phyloP scores from a whole-genome alignment of 2,888 invertebrate species.

The Stenotaenia linearis region DNA sequence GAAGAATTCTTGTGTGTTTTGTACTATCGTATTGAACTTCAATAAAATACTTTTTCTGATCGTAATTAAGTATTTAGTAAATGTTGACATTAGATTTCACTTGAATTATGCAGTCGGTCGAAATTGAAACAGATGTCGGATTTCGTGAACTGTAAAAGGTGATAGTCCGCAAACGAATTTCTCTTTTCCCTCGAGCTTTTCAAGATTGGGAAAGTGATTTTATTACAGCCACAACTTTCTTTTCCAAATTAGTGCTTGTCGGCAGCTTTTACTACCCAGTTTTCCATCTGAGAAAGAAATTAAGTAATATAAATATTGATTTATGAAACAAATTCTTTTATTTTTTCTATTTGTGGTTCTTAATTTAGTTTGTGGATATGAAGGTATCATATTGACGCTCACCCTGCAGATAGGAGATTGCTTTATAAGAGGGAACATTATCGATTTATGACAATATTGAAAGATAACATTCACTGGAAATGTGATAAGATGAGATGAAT shows the following conservation, averaged over 20 bases:
- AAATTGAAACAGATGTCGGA: background rate
- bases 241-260: constrained; percentile 1
- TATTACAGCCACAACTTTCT: background rate
- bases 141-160: constrained; percentile 12
- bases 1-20: too few relatives aligned
- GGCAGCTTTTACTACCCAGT: background rate
- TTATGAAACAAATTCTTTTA: background rate
- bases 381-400: too few relatives aligned
- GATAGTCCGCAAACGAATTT: background rate
- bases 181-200: background rate
- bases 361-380: too few relatives aligned
- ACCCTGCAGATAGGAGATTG: too few relatives aligned
- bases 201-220: background rate
- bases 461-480: background rate
- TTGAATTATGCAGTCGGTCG: background rate
- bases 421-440: background rate
- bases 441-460: background rate
- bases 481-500: constrained; percentile 1
- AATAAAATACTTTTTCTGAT: too few relatives aligned
- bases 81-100: background rate
- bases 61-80: background rate
- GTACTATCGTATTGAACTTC: too few relatives aligned
- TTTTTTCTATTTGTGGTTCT: too few relatives aligned
- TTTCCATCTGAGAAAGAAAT: too few relatives aligned
- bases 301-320: too few relatives aligned